Percentiles rank a stretch among this genome's conserved stretches.
phyloP scores from a whole-genome alignment of 1,140 invertebrate species.

The Apis mellifera region DNA sequence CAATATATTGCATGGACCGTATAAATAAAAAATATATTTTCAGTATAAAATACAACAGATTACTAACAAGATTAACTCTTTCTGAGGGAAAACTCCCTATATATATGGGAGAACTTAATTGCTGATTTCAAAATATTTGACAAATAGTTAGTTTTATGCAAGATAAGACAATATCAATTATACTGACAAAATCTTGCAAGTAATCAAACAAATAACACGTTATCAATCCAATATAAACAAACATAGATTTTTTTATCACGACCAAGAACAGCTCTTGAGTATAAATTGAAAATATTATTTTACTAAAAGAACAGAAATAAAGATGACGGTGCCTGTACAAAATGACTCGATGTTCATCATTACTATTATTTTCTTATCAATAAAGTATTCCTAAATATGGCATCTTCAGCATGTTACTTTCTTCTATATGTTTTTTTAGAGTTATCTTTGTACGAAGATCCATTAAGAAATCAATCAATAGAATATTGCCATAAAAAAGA shows the following conservation, averaged over 20 bases:
- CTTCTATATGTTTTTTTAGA: constrained; percentile 35
- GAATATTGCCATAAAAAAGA: neutral
- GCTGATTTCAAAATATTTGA: constrained; percentile 45
- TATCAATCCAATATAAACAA: constrained; percentile 2
- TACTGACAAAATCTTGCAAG: constrained; percentile 10
- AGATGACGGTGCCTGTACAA: constrained; percentile 42
- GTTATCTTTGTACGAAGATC: constrained; percentile 43
- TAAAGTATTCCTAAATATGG: constrained; percentile 67
- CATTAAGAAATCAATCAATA: neutral
- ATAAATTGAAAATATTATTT: constrained; percentile 12
- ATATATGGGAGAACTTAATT: constrained; percentile 44
- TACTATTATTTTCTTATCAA: constrained; percentile 44
- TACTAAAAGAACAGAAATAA: constrained; percentile 42
- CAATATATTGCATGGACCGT: neutral
- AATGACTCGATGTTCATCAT: constrained; percentile 43
- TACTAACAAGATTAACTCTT: constrained; percentile 40
- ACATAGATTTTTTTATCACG: constrained; percentile 7
- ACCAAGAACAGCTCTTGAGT: constrained; percentile 15
- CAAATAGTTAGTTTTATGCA: neutral
- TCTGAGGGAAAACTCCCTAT: constrained; percentile 47
- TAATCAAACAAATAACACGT: constrained; percentile 20
- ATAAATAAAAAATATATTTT: constrained; percentile 19
- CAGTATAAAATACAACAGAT: constrained; percentile 23
- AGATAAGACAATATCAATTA: constrained; percentile 50
- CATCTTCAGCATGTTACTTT: constrained; percentile 64